A percentile compares a stretch with the other conserved stretches of the same genome.
phyloP scores from a whole-genome alignment of 1,140 invertebrate species.

The Scaptomyza graminum region DNA sequence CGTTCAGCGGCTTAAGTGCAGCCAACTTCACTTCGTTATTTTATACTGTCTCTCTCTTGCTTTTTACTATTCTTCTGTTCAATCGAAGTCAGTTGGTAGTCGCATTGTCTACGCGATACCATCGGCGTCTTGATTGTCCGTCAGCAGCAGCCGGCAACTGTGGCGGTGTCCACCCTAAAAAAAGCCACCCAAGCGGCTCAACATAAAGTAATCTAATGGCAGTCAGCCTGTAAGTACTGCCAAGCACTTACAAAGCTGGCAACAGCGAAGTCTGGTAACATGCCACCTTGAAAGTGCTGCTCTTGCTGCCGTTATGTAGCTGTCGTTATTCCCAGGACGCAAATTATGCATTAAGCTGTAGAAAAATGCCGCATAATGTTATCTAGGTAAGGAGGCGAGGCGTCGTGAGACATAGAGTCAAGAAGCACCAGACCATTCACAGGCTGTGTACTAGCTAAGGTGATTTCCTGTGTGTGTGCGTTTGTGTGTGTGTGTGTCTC shows the following conservation, averaged over 20 bases:
- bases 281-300: constrained; percentile 25
- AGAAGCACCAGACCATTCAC: constrained; percentile 4
- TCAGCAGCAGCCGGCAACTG: constrained; percentile 15
- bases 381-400: constrained; percentile 41
- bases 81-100: constrained; percentile 24
- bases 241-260: constrained; percentile 53
- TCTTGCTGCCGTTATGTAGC: background rate
- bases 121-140: constrained; percentile 48
- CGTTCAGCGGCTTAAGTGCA: constrained; percentile 17
- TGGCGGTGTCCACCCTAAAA: constrained; percentile 41
- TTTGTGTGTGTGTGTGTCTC: background rate
- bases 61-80: constrained; percentile 2
- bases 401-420: constrained; percentile 14
- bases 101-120: constrained; percentile 32
- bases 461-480: constrained; percentile 32
- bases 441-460: constrained; percentile 25
- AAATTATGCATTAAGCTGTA: constrained; percentile 82
- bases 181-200: constrained; percentile 59
- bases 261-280: constrained; percentile 30
- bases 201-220: constrained; percentile 75
- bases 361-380: constrained; percentile 80
- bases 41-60: background rate
- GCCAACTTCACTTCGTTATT: constrained; percentile 2
- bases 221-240: constrained; percentile 66
- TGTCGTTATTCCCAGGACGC: constrained; percentile 74